A percentile compares a stretch with the other conserved stretches of the same genome.
These are phyloP conservation scores for Dione juno DNA, from an alignment of 2,888 invertebrate species.

Conservation along the genomic window DNA sequence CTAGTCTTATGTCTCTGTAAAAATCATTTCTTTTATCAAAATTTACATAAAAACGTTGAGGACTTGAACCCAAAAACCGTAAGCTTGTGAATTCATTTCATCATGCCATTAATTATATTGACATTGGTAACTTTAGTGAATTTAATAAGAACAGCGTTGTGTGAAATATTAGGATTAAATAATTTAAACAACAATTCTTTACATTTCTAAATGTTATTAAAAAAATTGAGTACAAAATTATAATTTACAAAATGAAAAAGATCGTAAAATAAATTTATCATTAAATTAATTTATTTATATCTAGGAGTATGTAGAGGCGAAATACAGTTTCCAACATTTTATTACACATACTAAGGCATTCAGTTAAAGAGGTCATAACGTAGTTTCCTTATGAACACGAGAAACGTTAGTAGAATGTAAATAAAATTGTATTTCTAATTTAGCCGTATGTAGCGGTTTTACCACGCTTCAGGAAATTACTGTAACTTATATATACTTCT, in stretches of 20 bases:
- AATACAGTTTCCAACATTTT: conserved; percentile 18
- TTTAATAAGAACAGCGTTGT: too few relatives aligned
- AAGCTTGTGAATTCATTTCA: too few relatives aligned
- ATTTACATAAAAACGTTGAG: too few relatives aligned
- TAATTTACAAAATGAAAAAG: conserved; percentile 9
- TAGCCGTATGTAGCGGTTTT: conserved; percentile 12
- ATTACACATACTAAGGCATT: conserved; percentile 14
- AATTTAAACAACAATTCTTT: not conserved
- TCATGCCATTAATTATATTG: too few relatives aligned
- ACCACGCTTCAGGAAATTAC: conserved; percentile 1
- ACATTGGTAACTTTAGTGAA: too few relatives aligned
- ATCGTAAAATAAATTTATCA: too few relatives aligned
- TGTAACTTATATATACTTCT: not conserved
- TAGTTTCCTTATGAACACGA: conserved; percentile 22
- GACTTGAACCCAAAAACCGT: too few relatives aligned
- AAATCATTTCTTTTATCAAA: too few relatives aligned
- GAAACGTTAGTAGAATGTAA: conserved; percentile 30
- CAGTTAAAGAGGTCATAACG: conserved; percentile 26
- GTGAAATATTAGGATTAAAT: too few relatives aligned
- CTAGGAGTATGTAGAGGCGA: not conserved
- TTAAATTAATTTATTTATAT: too few relatives aligned
- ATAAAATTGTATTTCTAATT: conserved; percentile 30
- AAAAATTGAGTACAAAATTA: not conserved
- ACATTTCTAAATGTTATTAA: not conserved
- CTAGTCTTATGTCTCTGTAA: too few relatives aligned